These are phyloP conservation scores for Peribatodes rhomboidaria DNA, from an alignment of 2,888 invertebrate species.

Conservation along the genomic window DNA sequence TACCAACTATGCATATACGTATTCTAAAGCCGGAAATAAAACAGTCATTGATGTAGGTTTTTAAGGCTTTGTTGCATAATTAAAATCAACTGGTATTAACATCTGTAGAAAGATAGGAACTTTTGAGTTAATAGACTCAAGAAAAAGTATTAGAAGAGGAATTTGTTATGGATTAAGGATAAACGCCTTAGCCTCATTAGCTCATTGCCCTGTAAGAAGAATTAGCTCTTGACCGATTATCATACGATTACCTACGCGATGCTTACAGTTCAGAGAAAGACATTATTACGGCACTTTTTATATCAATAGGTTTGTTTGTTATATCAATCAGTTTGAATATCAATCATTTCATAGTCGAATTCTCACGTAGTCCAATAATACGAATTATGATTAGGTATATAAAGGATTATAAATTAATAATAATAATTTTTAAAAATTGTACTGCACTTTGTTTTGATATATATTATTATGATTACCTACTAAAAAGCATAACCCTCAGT, in stretches of 20 bases:
- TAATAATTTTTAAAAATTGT: too few relatives aligned
- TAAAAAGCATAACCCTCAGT: too few relatives aligned
- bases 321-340: constrained; percentile 3
- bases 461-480: too few relatives aligned
- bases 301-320: too few relatives aligned
- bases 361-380: background rate
- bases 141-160: constrained; percentile 2
- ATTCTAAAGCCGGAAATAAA: too few relatives aligned
- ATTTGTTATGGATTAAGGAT: constrained; percentile 27
- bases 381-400: too few relatives aligned
- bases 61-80: background rate
- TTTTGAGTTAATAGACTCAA: background rate
- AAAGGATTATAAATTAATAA: too few relatives aligned
- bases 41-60: constrained; percentile 10
- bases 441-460: too few relatives aligned
- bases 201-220: constrained; percentile 37
- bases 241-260: constrained; percentile 38
- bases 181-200: constrained; percentile 41
- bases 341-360: background rate
- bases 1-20: too few relatives aligned
- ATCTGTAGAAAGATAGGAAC: background rate
- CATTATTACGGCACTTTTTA: background rate
- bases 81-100: background rate
- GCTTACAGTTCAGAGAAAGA: constrained; percentile 5
- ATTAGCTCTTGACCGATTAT: constrained; percentile 49